Evolutionary conservation across 1,140 invertebrate genomes (phyloP), one percentile per base, ranked within the genome.

Genomic region (Drosophila prosaltans): DNA sequence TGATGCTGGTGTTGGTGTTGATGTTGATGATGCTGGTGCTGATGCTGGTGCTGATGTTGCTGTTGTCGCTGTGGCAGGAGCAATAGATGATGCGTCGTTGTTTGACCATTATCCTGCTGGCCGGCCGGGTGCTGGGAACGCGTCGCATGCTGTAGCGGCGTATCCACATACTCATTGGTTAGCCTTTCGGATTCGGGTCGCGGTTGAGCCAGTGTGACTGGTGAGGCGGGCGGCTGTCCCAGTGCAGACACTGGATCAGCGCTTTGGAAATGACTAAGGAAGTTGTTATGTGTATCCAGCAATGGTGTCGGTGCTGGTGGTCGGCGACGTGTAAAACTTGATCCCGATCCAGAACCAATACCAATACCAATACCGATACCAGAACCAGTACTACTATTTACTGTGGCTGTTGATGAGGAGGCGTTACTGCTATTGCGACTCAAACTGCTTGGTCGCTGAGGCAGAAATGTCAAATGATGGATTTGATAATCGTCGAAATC

Each of bases 101-200:
- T 92, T 61, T 92, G 91, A 40, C 91, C 91, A 69, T 82, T 81
- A 39, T 89, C 91, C 74, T 91, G 83, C 70, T 91, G 85, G 41
- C 84, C 84, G 36, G 76, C 88, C 66, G 85, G 83, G 76, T 88
- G 86, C 68, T 88, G 91, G 39, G 75, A 77, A 8, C 82, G 90
- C 58, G 81, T 83, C 62, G 84, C 84, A 76, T 92, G 88, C 65
- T 91, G 91, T 68, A 90, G 82, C 76, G 97, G 96, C 68, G 96
- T 96, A 89, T 97, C 97, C 91, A 97, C 96, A 93, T 97, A 97
- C 89, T 97, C 96, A 94, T 97, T 97, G 91, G 94, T 94, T 81
- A 95, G 94, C 74, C 96, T 93, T 92, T 97, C 96, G 86, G 93
- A 94, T 90, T 96, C 95, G 43, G 96, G 96, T 80, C 96, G 93